phyloP scores from a whole-genome alignment of 37 sponge, comb jelly and placozoan genomes.

The Aphrocallistes beatrix region DNA sequence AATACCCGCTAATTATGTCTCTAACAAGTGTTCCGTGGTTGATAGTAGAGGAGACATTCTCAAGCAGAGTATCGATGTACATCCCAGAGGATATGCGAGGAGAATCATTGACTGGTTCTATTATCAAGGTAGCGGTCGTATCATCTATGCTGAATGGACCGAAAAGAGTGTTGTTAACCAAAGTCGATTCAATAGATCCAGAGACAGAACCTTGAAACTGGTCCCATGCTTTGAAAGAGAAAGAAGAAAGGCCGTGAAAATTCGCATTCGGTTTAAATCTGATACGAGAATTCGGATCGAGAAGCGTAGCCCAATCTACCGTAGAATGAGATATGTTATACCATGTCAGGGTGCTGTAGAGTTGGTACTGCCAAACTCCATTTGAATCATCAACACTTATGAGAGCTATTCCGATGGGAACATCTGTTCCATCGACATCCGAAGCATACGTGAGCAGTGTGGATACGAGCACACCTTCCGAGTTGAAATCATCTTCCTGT shows the following conservation, averaged over 20 bases:
- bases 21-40: conserved; percentile 66
- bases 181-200: neutral
- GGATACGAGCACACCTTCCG: conserved; percentile 51
- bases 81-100: conserved; percentile 42
- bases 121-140: conserved; percentile 28
- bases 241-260: conserved; percentile 48
- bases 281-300: conserved; percentile 26
- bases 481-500: conserved; percentile 53
- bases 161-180: conserved; percentile 29
- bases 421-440: conserved; percentile 42
- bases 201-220: conserved; percentile 2
- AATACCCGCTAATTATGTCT: conserved; percentile 39
- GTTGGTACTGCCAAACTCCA: conserved; percentile 64
- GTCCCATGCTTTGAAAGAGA: conserved; percentile 72
- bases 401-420: conserved; percentile 45
- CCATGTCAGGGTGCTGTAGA: conserved; percentile 43
- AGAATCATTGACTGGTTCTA: conserved; percentile 75
- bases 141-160: conserved; percentile 56
- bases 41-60: conserved; percentile 24
- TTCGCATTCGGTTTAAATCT: conserved; percentile 57
- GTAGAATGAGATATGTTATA: conserved; percentile 34
- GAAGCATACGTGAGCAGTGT: conserved; percentile 31
- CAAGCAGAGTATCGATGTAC: conserved; percentile 32
- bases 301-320: conserved; percentile 31
- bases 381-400: conserved; percentile 41